Evolutionary conservation across 2,888 invertebrate species (phyloP), one percentile per base, ranked within the genome.

Genomic region (Ophioninae sp.): DNA sequence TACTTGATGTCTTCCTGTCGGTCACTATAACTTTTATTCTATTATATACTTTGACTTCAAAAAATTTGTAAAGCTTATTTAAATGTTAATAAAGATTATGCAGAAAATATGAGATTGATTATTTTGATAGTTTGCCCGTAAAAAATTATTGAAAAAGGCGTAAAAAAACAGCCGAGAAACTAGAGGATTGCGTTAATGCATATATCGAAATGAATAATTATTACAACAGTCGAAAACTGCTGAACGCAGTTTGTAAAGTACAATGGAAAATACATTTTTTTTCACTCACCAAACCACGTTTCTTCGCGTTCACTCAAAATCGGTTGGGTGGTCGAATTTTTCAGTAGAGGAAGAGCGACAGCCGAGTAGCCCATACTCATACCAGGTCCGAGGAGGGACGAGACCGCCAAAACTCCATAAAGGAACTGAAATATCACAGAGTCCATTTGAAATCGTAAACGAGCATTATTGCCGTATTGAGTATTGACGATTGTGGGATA

Each of bases 211-310:
- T 50, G 5, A 50, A 10, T 10, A 50, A 50, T 50, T 50, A 17
- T 5, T 10, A 6, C 6, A 50, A 13, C 3, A 50, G 17, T 10
- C 50, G 17, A 50, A 17, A 0, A 17, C 50, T 13, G 6, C 17
- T 50, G 13, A 50, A 50, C 5, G 17, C 2, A 17, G 6, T 50
- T 50, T 7, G 13, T 13, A 44, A 44, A 13, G 44, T 3, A 17
- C 17, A 17, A 50, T 21, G 20, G 1, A 59, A 21, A 59, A 21
- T 59, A 23, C 61, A 41, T 23, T 2, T 17, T 17, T 91, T 91
- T 91, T 23, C 30, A 70, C 84, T 81, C 13, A 94, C 94, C 94
- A 89, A 94, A 93, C 94, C 94, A 94, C 21, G 94, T 94, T 20
- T 92, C 91, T 88, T 93, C 90, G n/a, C 89, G 89, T 20, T 86